Conservation (phyloP, 2,888 invertebrate genomes). For the Tuta absoluta region DNA sequence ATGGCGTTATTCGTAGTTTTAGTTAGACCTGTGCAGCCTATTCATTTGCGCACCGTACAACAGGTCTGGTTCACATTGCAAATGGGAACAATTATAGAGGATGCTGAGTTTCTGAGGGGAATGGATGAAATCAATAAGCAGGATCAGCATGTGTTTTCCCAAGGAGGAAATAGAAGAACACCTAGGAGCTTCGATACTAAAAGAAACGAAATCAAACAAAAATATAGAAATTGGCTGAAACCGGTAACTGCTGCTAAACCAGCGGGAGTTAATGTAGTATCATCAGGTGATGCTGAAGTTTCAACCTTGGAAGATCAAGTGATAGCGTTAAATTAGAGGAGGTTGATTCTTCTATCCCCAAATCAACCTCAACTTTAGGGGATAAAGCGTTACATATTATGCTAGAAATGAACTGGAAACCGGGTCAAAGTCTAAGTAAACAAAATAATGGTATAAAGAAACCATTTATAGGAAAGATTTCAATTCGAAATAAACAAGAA, state of each 20-base stretch:
- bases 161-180: too few relatives aligned
- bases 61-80: not conserved
- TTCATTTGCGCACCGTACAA: too few relatives aligned
- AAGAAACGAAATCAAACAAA: too few relatives aligned
- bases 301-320: not conserved
- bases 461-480: not conserved
- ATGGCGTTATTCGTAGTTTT: too few relatives aligned
- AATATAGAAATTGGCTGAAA: not conserved
- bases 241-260: not conserved
- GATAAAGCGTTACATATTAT: not conserved
- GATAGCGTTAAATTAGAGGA: not conserved
- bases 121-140: constrained; percentile 14
- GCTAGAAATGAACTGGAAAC: not conserved
- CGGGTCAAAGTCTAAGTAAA: not conserved
- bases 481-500: not conserved
- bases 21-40: too few relatives aligned
- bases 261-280: not conserved
- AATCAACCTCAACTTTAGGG: too few relatives aligned
- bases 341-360: too few relatives aligned
- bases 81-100: not conserved
- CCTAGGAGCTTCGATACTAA: not conserved
- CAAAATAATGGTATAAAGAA: not conserved
- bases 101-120: constrained; percentile 20
- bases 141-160: not conserved
- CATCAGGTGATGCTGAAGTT: too few relatives aligned